Percentiles rank a stretch among this genome's conserved stretches.
Evolutionary conservation across 2,888 invertebrate species (phyloP).

Genomic region (Lasioglossum pauxillum): DNA sequence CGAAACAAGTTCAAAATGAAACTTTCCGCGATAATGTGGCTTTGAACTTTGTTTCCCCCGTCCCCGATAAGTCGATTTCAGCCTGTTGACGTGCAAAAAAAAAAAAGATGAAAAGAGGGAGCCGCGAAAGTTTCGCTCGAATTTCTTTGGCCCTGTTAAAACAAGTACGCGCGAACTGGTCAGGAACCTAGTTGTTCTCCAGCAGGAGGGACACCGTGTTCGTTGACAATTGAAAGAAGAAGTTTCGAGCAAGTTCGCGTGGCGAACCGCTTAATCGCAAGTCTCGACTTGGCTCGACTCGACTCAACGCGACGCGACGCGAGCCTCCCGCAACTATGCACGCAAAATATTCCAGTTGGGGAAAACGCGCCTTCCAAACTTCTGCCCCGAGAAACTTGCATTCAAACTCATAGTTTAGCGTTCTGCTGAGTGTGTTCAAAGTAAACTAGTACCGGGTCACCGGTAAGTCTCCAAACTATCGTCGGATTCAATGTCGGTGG

Average conservation of each 20-base stretch:
- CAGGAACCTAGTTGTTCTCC: conserved; percentile 60
- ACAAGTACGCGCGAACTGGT: conserved; percentile 68
- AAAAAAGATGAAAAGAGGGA: conserved; percentile 25
- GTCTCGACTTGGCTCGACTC: background rate
- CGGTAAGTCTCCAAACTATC: conserved; percentile 52
- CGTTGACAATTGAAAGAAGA: conserved; percentile 53
- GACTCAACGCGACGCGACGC: conserved; percentile 15
- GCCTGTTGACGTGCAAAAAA: conserved; percentile 67
- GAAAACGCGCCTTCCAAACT: conserved; percentile 55
- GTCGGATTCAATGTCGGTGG: conserved; percentile 57
- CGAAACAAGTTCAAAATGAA: conserved; percentile 56
- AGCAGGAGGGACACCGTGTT: conserved; percentile 41
- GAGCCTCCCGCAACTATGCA: conserved; percentile 34
- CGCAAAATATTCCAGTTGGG: conserved; percentile 57
- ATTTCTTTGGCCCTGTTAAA: conserved; percentile 76
- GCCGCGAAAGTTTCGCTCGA: conserved; percentile 69
- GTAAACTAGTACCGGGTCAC: conserved; percentile 63
- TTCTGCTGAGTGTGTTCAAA: conserved; percentile 60
- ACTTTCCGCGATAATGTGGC: conserved; percentile 62
- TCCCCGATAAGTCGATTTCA: conserved; percentile 72
- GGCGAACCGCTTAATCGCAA: conserved; percentile 62
- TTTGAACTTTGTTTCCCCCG: conserved; percentile 73
- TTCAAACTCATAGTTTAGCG: conserved; percentile 60
- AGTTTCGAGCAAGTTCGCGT: conserved; percentile 57
- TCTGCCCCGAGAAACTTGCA: conserved; percentile 54